Conservation (phyloP, 2,888 invertebrate species). For the Chloromyia formosa region DNA sequence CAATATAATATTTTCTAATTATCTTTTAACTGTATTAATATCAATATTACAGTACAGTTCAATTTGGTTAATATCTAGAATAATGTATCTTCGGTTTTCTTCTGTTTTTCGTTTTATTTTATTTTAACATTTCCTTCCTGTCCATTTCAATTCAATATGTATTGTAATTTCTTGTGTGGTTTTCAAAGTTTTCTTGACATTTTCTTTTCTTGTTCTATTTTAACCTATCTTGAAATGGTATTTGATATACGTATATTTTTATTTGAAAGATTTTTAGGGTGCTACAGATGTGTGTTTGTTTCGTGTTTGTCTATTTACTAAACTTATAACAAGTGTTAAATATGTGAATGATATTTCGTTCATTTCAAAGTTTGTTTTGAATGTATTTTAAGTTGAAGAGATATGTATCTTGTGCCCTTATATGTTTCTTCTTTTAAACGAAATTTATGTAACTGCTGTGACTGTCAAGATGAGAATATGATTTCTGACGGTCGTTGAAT, state of each 20-base stretch:
- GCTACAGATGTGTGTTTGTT: neutral
- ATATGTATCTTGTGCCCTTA: constrained; percentile 48
- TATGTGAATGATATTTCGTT: neutral
- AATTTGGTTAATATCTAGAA: neutral
- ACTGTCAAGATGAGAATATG: too few species aligned
- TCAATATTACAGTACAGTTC: constrained; percentile 12
- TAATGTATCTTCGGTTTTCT: neutral
- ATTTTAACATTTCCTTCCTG: too few species aligned
- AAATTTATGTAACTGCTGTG: too few species aligned
- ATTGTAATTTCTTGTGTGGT: neutral
- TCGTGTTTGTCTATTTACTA: constrained; percentile 7
- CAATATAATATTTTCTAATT: constrained; percentile 3
- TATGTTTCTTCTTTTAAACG: neutral
- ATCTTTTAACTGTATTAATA: neutral
- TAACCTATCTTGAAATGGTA: neutral
- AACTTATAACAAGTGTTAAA: constrained; percentile 23
- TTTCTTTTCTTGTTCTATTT: neutral
- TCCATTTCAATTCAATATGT: too few species aligned
- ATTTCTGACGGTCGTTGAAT: too few species aligned
- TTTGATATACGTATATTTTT: neutral
- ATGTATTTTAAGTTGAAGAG: constrained; percentile 39
- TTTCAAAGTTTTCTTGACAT: too few species aligned
- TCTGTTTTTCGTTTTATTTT: constrained; percentile 7
- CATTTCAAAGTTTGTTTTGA: neutral
- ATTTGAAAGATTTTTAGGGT: constrained; percentile 22